Percentiles rank a stretch among this genome's conserved stretches.
Conservation (phyloP, 2,797 vertebrate species). For the Acridotheres tristis region DNA sequence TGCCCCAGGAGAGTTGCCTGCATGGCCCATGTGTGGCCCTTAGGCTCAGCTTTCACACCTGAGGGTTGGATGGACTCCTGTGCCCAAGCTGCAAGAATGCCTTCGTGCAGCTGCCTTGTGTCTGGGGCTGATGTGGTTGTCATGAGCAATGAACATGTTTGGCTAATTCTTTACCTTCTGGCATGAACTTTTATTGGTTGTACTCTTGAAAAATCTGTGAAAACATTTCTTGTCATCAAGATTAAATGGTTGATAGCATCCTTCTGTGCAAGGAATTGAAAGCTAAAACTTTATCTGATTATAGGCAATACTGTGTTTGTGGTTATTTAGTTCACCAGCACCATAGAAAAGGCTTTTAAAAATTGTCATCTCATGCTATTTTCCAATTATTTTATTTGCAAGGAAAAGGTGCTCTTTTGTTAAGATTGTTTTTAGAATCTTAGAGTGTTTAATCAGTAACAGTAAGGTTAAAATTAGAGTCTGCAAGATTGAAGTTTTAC, state of each 20-base stretch:
- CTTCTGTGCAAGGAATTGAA: not conserved
- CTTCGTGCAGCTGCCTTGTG: rapidly evolving
- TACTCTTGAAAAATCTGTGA: not conserved
- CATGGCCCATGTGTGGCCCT: not conserved
- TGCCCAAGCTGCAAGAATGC: not conserved
- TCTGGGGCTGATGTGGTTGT: not conserved
- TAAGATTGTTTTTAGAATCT: not conserved
- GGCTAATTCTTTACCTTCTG: not conserved
- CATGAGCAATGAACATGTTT: not conserved
- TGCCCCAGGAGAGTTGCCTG: not conserved
- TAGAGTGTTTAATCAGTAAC: slow-evolving; percentile 30
- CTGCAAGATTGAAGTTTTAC: slow-evolving; percentile 45
- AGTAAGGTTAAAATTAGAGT: not conserved
- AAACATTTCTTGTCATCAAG: not conserved
- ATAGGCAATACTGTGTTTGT: not conserved
- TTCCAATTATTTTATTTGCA: not conserved
- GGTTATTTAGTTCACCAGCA: not conserved
- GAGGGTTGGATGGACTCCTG: not conserved
- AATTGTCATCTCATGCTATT: not conserved
- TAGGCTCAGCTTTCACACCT: not conserved
- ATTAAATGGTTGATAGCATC: not conserved
- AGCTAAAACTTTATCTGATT: not conserved
- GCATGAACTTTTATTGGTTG: not conserved
- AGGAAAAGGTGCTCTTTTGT: not conserved
- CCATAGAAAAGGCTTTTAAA: not conserved